A percentile compares a stretch with the other conserved stretches of the same genome.
Conservation (phyloP, 2,797 vertebrate species). For the Sternotherus odoratus region DNA sequence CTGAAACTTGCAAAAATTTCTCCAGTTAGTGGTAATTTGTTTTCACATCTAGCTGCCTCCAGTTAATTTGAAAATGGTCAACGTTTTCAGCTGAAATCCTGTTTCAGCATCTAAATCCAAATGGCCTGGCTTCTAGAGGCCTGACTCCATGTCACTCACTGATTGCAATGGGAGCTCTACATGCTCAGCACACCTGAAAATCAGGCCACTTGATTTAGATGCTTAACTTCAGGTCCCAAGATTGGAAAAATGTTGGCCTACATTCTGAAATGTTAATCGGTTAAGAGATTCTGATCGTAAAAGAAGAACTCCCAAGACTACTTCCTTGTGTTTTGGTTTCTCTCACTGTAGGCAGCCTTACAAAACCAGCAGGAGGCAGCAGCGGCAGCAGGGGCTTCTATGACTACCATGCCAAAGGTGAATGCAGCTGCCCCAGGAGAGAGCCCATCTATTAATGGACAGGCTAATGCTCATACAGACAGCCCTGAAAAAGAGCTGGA, state of each 20-base stretch:
- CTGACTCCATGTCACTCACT: background rate
- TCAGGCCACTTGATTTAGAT: background rate
- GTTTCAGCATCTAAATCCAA: background rate
- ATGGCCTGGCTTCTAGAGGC: background rate
- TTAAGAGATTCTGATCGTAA: background rate
- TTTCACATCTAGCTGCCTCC: too few species aligned
- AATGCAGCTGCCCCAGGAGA: constrained; percentile 81
- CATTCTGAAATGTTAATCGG: background rate
- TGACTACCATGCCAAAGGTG: constrained; percentile 80
- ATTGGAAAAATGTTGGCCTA: background rate
- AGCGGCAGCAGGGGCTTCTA: constrained; percentile 68
- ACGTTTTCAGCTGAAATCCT: background rate
- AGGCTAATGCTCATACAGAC: constrained; percentile 88
- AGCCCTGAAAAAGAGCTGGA: constrained; percentile 89
- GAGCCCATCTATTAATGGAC: constrained; percentile 88
- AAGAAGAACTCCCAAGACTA: too few species aligned
- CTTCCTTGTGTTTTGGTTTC: background rate
- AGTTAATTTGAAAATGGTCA: background rate
- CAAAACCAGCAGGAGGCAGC: constrained; percentile 93
- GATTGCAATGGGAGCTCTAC: background rate
- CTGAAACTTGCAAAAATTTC: background rate
- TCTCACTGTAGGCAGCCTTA: constrained; percentile 88
- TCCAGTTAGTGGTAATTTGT: too few species aligned
- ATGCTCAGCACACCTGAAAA: background rate
- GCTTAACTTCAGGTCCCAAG: background rate